Base-by-base conservation (phyloP, 2,797 vertebrate genomes). In the Florisuga fusca region DNA sequence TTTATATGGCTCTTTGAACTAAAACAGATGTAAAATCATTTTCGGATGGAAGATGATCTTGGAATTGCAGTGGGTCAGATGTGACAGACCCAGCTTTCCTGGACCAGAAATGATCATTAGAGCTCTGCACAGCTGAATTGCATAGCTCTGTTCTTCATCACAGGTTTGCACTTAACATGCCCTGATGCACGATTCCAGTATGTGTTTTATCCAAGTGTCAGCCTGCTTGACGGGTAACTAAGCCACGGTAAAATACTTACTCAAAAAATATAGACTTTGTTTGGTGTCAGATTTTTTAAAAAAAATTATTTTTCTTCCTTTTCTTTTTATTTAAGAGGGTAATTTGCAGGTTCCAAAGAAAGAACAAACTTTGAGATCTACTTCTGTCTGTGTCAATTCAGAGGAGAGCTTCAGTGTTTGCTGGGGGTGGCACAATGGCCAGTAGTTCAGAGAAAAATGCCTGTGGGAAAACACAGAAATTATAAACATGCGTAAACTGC, bases 21-120 rank as follows among this genome's bases (percentile, higher is more conserved):
- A 82, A 87, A 96, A 55, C 95, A 96, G 91, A 95, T 95, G 86
- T 94, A 71, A 92, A 94, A 87, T 58, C 16, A n/a, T 66, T 96
- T 96, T 93, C 0, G 46, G 15, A 74, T 93, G 82, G 94, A 82
- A 75, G 57, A 67, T 45, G 43, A 29, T 89, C 66, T 90, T 67
- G 9, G 64, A 83, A 38, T 55, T 75, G 45, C 73, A 71, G 69
- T 59, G 58, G 76, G 67, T 93, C 94, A 84, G 80, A 57, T 84
- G 48, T 1, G 8, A 51, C 45, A 84, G 89, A 87, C 69, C 64
- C 69, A 29, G 63, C 34, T 94, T 89, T 55, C 45, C 46, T 91
- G 88, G 85, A 89, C 36, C 76, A 91, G 87, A 67, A 41, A 68
- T 84, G 77, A 91, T 87, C 76, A 29, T 94, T 84, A 93, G 71